A percentile compares a stretch with the other conserved stretches of the same genome.
phyloP scores from a whole-genome alignment of 1,140 invertebrate species.

The Calliphora vicina region DNA sequence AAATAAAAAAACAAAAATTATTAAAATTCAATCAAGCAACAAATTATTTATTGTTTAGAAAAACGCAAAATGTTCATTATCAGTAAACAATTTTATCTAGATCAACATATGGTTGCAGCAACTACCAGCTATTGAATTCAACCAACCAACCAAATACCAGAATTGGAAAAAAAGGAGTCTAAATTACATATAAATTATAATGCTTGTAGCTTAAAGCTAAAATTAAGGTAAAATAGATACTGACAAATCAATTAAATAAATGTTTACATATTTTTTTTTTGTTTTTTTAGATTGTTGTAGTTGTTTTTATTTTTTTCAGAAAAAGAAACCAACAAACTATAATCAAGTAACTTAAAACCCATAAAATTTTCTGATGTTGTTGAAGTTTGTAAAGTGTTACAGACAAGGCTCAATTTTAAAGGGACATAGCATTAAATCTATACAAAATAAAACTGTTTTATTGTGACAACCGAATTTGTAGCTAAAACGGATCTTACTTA shows the following conservation, averaged over 20 bases:
- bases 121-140: no score
- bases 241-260: slow-evolving; percentile 17
- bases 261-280: slow-evolving; percentile 3
- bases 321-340: background rate
- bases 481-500: no score
- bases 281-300: background rate
- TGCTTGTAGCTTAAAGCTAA: slow-evolving; percentile 2
- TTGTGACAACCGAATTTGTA: no score
- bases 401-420: background rate
- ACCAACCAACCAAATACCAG: no score
- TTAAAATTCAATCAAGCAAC: background rate
- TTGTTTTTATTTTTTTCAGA: background rate
- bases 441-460: no score
- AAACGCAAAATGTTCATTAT: background rate
- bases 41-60: background rate
- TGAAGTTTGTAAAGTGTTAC: background rate
- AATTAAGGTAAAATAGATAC: slow-evolving; percentile 17
- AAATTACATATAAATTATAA: slow-evolving; percentile 15
- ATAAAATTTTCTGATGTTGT: background rate
- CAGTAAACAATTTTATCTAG: background rate
- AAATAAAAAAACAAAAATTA: background rate
- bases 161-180: background rate
- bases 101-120: background rate
- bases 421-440: no score
- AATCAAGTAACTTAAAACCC: slow-evolving; percentile 16